These are phyloP conservation scores for Malurus alboscapulatus DNA, from an alignment of 2,113 vertebrate species.

Conservation along the genomic window DNA sequence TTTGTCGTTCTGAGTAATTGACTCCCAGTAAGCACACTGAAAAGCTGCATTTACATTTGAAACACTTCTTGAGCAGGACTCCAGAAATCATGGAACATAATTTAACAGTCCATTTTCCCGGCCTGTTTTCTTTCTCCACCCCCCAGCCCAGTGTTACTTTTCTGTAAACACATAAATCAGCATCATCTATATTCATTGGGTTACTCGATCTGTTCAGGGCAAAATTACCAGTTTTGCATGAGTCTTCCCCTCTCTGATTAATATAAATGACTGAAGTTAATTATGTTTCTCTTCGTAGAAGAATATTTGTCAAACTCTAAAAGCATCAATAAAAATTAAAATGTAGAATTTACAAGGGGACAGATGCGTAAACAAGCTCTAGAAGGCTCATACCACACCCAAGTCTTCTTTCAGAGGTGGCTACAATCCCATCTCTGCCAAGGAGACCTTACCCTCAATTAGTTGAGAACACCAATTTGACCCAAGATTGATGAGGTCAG, in stretches of 20 bases:
- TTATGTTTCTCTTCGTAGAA: constrained; percentile 74
- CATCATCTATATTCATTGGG: constrained; percentile 75
- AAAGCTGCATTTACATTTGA: constrained; percentile 27
- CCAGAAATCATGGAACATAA: constrained; percentile 20
- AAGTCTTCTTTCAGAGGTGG: background rate
- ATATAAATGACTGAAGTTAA: constrained; percentile 80
- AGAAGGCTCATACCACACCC: background rate
- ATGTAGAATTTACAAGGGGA: constrained; percentile 9
- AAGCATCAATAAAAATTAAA: constrained; percentile 71
- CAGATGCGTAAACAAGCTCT: constrained; percentile 2
- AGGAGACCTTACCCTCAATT: background rate
- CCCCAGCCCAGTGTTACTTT: constrained; percentile 10
- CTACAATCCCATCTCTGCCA: background rate
- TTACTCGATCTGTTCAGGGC: constrained; percentile 57
- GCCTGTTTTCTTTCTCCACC: background rate
- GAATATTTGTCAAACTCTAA: constrained; percentile 75
- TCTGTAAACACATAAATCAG: constrained; percentile 77
- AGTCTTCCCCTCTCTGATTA: constrained; percentile 71
- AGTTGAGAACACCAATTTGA: background rate
- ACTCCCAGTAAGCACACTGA: background rate
- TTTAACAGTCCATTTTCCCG: constrained; percentile 44
- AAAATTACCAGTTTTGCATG: constrained; percentile 71
- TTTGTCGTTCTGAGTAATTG: background rate
- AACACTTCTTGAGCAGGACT: constrained; percentile 22
- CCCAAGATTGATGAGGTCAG: background rate